Conservation (phyloP, 1,140 invertebrate genomes). For the Zaprionus tsacasi region DNA sequence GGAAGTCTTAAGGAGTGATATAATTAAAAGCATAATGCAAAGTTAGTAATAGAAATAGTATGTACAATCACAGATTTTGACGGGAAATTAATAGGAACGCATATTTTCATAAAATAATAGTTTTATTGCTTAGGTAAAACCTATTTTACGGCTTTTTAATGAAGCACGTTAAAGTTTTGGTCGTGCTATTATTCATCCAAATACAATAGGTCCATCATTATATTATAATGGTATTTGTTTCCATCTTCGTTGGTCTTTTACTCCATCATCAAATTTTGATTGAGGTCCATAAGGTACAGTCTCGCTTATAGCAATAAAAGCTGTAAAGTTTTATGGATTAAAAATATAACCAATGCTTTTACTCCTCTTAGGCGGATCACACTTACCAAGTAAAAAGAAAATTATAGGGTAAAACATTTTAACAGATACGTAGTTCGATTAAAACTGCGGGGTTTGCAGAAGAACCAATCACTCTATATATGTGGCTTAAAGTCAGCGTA, state of each 20-base stretch:
- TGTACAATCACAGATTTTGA: slow-evolving; percentile 29
- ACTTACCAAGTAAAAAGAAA: slow-evolving; percentile 15
- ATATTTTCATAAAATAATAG: slow-evolving; percentile 59
- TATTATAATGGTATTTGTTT: too few relatives aligned
- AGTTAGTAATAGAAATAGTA: too few relatives aligned
- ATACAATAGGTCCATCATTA: too few relatives aligned
- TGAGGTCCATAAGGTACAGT: too few relatives aligned
- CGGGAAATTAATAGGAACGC: slow-evolving; percentile 60
- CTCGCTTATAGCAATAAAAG: background rate
- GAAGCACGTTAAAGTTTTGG: background rate
- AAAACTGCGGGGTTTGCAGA: slow-evolving; percentile 32
- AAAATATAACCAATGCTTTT: background rate
- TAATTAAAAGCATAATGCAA: too few relatives aligned
- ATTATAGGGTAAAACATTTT: slow-evolving; percentile 19
- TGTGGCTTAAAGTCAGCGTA: slow-evolving; percentile 1
- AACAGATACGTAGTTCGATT: slow-evolving; percentile 7
- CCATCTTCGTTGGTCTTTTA: too few relatives aligned
- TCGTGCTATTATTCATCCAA: background rate
- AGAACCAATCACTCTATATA: slow-evolving; percentile 60
- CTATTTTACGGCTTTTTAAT: slow-evolving; percentile 7
- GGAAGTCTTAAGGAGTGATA: background rate
- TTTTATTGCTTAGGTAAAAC: slow-evolving; percentile 19
- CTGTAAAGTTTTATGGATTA: slow-evolving; percentile 15
- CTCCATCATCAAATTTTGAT: too few relatives aligned
- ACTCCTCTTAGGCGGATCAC: background rate